Conservation (phyloP, 2,888 invertebrate species). For the Chrysodeixis includens region DNA sequence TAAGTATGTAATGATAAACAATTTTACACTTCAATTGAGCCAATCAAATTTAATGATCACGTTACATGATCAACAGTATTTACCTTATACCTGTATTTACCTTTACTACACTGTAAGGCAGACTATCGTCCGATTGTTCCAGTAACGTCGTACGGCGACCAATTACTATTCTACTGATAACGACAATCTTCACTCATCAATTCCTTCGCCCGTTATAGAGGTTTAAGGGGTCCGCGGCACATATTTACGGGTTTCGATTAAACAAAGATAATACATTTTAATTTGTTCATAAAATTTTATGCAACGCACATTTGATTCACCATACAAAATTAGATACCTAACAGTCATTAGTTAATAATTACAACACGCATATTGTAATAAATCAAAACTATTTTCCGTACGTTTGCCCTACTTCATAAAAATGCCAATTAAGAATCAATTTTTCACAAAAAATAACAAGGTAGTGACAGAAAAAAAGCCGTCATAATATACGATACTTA, state of each 20-base stretch:
- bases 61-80: no score
- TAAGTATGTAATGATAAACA: no score
- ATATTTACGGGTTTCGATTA: background rate
- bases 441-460: slow-evolving; percentile 23
- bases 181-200: background rate
- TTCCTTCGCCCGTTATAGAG: background rate
- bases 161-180: slow-evolving; percentile 8
- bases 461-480: slow-evolving; percentile 12
- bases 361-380: background rate
- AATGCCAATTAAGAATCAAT: slow-evolving; percentile 24
- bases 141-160: slow-evolving; percentile 25
- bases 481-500: background rate
- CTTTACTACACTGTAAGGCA: background rate
- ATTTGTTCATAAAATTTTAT: background rate
- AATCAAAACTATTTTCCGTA: background rate
- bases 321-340: no score
- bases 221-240: background rate
- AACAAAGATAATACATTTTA: background rate
- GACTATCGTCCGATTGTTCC: slow-evolving; percentile 13
- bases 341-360: background rate
- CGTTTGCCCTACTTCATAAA: background rate
- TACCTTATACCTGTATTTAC: no score
- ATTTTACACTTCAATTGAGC: no score
- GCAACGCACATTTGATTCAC: no score
- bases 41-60: no score